Evolutionary conservation across 35 echinoderm and acorn worm genomes (phyloP).

Genomic region (Hemicentrotus pulcherrimus): DNA sequence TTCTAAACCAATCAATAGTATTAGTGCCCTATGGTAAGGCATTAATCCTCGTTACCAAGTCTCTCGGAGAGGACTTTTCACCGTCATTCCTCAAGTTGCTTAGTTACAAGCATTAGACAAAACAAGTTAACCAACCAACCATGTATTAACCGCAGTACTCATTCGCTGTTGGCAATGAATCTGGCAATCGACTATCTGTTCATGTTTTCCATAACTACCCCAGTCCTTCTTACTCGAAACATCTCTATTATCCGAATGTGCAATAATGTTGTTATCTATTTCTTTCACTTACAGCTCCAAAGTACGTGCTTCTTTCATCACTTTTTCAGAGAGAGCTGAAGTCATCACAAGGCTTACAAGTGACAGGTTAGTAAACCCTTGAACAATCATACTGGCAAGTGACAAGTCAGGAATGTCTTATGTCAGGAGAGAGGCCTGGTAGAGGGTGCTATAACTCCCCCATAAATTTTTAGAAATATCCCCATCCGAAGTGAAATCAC

Average conservation of each 20-base stretch:
- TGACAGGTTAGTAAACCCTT: conserved; percentile 47
- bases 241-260: not conserved
- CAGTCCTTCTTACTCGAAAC: not conserved
- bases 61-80: too few relatives aligned
- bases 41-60: too few relatives aligned
- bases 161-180: not conserved
- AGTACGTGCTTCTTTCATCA: conserved; percentile 80
- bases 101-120: too few relatives aligned
- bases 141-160: not conserved
- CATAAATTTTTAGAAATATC: too few relatives aligned
- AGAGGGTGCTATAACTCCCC: too few relatives aligned
- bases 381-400: not conserved
- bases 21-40: too few relatives aligned
- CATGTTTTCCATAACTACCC: not conserved
- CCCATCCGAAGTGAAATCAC: too few relatives aligned
- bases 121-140: too few relatives aligned
- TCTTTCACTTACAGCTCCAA: conserved; percentile 59
- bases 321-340: conserved; percentile 67
- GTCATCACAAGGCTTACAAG: conserved; percentile 65
- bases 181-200: not conserved
- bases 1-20: too few relatives aligned
- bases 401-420: too few relatives aligned
- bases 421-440: too few relatives aligned
- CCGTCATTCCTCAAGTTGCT: too few relatives aligned
- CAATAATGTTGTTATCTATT: not conserved